Percentiles rank a stretch among this genome's conserved stretches.
phyloP scores from a whole-genome alignment of 1,140 invertebrate genomes.

The Plutomurus gul region DNA sequence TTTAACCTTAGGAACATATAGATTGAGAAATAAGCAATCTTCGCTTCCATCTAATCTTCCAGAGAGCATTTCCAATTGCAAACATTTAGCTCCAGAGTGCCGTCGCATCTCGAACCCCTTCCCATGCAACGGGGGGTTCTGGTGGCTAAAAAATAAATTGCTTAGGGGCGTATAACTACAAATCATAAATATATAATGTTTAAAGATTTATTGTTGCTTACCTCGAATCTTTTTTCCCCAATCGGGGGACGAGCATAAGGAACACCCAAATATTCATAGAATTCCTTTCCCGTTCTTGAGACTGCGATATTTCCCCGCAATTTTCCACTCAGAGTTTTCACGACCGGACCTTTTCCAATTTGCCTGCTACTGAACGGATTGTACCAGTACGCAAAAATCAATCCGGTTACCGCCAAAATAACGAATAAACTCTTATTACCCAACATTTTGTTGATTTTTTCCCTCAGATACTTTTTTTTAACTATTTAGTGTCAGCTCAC shows the following conservation, averaged over 20 bases:
- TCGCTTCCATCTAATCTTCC: conserved; percentile 18
- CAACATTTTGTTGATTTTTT: no score
- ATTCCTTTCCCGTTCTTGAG: conserved; percentile 26
- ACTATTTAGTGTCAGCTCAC: no score
- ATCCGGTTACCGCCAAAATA: not conserved
- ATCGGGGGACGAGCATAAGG: conserved; percentile 19
- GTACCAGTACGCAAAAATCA: not conserved
- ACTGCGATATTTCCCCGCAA: not conserved
- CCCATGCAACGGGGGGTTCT: conserved; percentile 21
- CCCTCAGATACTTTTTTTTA: no score
- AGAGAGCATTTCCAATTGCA: conserved; percentile 36
- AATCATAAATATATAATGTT: not conserved
- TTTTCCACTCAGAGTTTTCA: not conserved
- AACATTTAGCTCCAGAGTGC: conserved; percentile 21
- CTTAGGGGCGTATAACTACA: not conserved
- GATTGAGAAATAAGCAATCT: conserved; percentile 44
- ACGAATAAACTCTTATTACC: not conserved
- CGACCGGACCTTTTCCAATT: not conserved
- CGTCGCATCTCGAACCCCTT: conserved; percentile 32
- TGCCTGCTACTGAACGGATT: not conserved
- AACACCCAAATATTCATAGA: conserved; percentile 31
- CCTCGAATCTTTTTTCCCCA: conserved; percentile 12
- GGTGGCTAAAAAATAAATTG: conserved; percentile 33
- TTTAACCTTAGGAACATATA: conserved; percentile 44
- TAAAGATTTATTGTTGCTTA: not conserved